phyloP scores from a whole-genome alignment of 2,113 vertebrate species.

The Sturnus vulgaris region DNA sequence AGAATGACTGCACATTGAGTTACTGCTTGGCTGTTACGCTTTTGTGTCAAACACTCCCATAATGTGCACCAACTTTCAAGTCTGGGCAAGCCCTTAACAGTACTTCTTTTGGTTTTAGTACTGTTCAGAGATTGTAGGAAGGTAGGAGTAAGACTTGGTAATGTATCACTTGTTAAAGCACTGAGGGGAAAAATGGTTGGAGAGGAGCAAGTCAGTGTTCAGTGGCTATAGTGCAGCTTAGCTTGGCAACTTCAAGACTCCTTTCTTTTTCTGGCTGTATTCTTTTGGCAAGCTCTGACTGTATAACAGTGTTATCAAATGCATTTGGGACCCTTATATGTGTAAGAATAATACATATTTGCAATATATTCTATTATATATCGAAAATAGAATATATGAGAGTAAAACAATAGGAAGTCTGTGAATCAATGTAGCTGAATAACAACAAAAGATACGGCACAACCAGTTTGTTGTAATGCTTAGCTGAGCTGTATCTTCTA shows the following conservation, averaged over 20 bases:
- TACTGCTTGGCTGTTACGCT: background rate
- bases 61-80: background rate
- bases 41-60: background rate
- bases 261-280: background rate
- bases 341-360: background rate
- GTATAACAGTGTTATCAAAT: background rate
- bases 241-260: background rate
- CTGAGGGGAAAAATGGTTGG: background rate
- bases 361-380: background rate
- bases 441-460: background rate
- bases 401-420: background rate
- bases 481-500: background rate
- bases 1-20: background rate
- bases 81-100: conserved; percentile 5
- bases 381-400: background rate
- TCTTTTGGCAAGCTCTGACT: background rate
- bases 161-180: background rate
- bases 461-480: background rate
- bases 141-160: background rate
- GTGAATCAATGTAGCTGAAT: background rate
- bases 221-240: background rate
- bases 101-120: background rate
- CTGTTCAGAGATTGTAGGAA: background rate
- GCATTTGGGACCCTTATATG: background rate
- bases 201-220: background rate